Evolutionary conservation across 2,888 invertebrate genomes (phyloP).

Genomic region (Andrena bicolor): DNA sequence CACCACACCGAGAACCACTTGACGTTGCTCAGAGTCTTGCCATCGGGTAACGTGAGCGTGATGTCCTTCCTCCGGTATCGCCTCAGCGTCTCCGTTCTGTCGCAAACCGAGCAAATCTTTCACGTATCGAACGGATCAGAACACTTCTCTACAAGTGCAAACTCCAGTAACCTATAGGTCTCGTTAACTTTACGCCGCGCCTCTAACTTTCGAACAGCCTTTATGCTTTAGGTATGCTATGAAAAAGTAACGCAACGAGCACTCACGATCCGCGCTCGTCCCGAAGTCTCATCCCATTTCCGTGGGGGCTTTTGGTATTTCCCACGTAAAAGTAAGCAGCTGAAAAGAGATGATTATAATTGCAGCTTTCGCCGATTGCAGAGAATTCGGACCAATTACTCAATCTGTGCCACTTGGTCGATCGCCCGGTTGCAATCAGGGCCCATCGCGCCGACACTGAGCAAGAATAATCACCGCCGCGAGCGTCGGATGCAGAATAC

Average conservation of each 20-base stretch:
- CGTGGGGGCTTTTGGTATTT: slow-evolving; percentile 89
- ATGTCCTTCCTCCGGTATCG: slow-evolving; percentile 93
- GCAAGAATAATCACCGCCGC: neutral
- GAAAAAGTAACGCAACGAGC: neutral
- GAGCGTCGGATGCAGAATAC: no score
- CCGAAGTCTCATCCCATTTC: slow-evolving; percentile 90
- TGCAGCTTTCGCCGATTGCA: neutral
- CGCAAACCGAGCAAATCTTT: slow-evolving; percentile 1
- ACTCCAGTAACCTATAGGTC: no score
- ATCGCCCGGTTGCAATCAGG: neutral
- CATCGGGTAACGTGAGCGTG: slow-evolving; percentile 94
- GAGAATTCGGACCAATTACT: neutral
- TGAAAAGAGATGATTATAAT: slow-evolving; percentile 81
- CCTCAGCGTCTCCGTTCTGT: slow-evolving; percentile 90
- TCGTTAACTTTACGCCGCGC: no score
- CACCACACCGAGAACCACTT: slow-evolving; percentile 97
- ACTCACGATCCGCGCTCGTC: slow-evolving; percentile 92
- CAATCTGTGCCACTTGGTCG: slow-evolving; percentile 13
- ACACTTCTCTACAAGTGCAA: no score
- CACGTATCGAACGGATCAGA: neutral
- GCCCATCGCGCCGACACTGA: neutral
- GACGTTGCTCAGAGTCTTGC: slow-evolving; percentile 92
- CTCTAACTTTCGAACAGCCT: neutral
- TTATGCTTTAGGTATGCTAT: no score
- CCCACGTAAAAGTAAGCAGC: slow-evolving; percentile 97